phyloP scores from a whole-genome alignment of 2,888 invertebrate genomes.

The Hipparchia semele region DNA sequence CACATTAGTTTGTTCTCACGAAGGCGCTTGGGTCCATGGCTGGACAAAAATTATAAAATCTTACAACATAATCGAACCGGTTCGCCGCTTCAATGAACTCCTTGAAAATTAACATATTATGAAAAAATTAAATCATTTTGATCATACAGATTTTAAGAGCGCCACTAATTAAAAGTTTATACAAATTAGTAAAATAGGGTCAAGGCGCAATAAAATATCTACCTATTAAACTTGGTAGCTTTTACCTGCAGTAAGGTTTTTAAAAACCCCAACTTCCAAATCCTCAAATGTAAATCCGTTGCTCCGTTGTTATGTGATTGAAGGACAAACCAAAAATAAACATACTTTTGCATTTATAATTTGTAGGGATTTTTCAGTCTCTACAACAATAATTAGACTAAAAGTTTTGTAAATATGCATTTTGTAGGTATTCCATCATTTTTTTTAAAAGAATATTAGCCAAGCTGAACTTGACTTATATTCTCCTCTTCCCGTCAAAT shows the following conservation, averaged over 20 bases:
- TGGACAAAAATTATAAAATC: slow-evolving; percentile 61
- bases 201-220: not conserved
- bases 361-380: not conserved
- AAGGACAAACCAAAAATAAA: no score
- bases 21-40: slow-evolving; percentile 68
- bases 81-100: slow-evolving; percentile 48
- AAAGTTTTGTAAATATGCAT: no score
- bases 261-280: no score
- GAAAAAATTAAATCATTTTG: not conserved
- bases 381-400: not conserved
- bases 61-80: slow-evolving; percentile 68
- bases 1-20: slow-evolving; percentile 72
- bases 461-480: no score
- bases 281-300: no score
- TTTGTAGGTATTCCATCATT: no score
- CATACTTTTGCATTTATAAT: no score
- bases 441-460: no score
- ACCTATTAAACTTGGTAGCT: not conserved
- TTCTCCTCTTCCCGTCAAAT: no score
- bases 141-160: not conserved
- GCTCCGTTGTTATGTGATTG: no score
- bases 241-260: no score
- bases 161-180: not conserved
- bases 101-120: slow-evolving; percentile 9
- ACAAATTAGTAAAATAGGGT: not conserved